Percentiles rank a stretch among this genome's conserved stretches.
These are phyloP conservation scores for Melinopterus prodromus DNA, from an alignment of 2,888 invertebrate species.

Conservation along the genomic window DNA sequence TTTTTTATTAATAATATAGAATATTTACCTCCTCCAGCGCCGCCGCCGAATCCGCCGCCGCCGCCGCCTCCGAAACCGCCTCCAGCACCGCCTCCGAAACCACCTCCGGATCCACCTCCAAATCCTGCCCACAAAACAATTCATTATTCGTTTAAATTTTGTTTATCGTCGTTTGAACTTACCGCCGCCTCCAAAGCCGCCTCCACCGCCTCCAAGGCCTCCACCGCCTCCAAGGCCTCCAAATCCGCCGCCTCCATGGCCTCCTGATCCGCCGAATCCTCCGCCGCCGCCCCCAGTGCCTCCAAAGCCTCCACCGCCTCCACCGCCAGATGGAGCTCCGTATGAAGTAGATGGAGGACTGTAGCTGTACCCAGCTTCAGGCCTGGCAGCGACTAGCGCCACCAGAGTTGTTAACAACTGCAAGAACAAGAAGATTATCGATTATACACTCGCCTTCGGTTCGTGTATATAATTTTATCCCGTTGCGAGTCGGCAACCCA, in stretches of 20 bases:
- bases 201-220: slow-evolving; percentile 42
- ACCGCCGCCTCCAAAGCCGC: slow-evolving; percentile 38
- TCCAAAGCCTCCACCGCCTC: slow-evolving; percentile 51
- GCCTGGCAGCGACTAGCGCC: slow-evolving; percentile 69
- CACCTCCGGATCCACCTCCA: slow-evolving; percentile 39
- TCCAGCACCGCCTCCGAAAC: slow-evolving; percentile 39
- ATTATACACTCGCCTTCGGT: background rate
- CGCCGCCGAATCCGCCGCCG: slow-evolving; percentile 46
- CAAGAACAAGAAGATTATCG: slow-evolving; percentile 39
- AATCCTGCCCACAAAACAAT: slow-evolving; percentile 22
- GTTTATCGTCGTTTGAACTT: slow-evolving; percentile 5
- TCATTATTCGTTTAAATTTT: slow-evolving; percentile 31
- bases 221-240: slow-evolving; percentile 46
- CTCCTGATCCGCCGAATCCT: slow-evolving; percentile 41
- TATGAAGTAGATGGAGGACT: slow-evolving; percentile 59
- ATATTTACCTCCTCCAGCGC: slow-evolving; percentile 41
- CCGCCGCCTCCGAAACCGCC: slow-evolving; percentile 41
- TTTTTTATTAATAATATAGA: background rate
- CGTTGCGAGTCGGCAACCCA: too few relatives aligned
- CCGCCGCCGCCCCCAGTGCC: slow-evolving; percentile 48
- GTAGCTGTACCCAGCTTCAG: slow-evolving; percentile 72
- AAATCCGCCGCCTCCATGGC: slow-evolving; percentile 45
- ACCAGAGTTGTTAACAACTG: slow-evolving; percentile 61
- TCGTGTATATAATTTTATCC: too few relatives aligned
- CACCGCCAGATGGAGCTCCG: slow-evolving; percentile 58